phyloP scores from a whole-genome alignment of 2,797 vertebrate genomes.

The Acipenser ruthenus region DNA sequence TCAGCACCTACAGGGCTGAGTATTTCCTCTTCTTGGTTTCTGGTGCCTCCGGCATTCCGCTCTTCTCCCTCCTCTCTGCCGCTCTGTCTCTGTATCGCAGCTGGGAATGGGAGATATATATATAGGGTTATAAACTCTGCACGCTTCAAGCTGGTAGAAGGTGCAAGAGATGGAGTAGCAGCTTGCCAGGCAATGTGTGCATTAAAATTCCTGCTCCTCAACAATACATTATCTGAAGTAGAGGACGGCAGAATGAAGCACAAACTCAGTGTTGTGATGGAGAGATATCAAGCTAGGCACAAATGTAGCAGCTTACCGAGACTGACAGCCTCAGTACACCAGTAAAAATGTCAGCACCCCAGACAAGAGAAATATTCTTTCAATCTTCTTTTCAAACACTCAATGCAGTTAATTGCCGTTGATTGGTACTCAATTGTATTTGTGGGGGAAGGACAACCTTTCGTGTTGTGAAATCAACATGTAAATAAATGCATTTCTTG shows the following conservation, averaged over 20 bases:
- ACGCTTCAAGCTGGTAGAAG: neutral
- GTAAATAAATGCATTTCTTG: too few species aligned
- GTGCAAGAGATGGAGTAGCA: neutral
- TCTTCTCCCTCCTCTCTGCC: slow-evolving; percentile 56
- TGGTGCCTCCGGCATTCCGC: slow-evolving; percentile 51
- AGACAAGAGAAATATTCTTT: too few species aligned
- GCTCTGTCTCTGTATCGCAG: slow-evolving; percentile 58
- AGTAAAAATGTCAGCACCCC: too few species aligned
- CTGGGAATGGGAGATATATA: slow-evolving; percentile 23
- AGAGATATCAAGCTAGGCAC: too few species aligned
- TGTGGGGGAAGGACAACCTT: too few species aligned
- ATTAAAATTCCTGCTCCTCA: neutral
- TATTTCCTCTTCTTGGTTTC: slow-evolving; percentile 73
- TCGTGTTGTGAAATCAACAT: too few species aligned
- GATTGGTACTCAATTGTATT: too few species aligned
- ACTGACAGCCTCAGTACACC: too few species aligned
- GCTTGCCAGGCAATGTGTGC: neutral
- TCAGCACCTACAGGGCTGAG: slow-evolving; percentile 51
- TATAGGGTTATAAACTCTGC: neutral
- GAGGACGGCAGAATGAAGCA: neutral
- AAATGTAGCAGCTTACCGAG: too few species aligned
- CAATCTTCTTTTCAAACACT: too few species aligned
- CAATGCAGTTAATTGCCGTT: too few species aligned
- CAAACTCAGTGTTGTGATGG: neutral
- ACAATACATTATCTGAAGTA: neutral